Conservation (phyloP, 2,888 invertebrate species). For the Apamea monoglypha region DNA sequence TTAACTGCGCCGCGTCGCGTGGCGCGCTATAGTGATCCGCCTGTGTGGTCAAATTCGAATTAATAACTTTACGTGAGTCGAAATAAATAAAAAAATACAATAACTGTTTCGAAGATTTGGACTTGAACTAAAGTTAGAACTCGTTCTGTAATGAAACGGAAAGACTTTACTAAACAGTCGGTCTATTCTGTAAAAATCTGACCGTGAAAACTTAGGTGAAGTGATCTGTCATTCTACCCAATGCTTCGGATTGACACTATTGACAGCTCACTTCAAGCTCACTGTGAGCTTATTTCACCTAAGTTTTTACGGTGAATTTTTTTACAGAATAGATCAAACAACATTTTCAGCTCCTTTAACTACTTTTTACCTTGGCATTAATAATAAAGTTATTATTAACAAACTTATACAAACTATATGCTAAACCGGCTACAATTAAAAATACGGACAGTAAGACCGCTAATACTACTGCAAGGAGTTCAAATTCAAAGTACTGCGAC, state of each 20-base stretch:
- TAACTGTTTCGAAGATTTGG: not conserved
- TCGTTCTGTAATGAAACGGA: no score
- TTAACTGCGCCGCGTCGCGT: no score
- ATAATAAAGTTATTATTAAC: constrained; percentile 9
- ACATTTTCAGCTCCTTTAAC: not conserved
- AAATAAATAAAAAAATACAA: not conserved
- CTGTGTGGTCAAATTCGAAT: not conserved
- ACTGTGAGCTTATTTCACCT: not conserved
- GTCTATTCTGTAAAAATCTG: not conserved
- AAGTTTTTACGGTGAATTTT: not conserved
- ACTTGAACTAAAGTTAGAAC: not conserved
- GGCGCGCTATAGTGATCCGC: not conserved
- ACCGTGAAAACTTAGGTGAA: not conserved
- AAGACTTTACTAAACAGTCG: not conserved
- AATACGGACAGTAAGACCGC: not conserved
- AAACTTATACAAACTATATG: constrained; percentile 24
- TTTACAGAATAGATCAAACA: not conserved
- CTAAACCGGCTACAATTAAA: not conserved
- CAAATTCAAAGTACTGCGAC: constrained; percentile 57
- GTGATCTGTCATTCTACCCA: not conserved
- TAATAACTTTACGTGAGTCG: not conserved
- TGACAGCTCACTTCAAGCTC: not conserved
- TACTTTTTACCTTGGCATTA: constrained; percentile 31
- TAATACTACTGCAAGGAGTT: constrained; percentile 34
- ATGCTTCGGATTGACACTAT: not conserved